Conservation (phyloP, 2,113 vertebrate genomes). For the Notiomystis cincta region DNA sequence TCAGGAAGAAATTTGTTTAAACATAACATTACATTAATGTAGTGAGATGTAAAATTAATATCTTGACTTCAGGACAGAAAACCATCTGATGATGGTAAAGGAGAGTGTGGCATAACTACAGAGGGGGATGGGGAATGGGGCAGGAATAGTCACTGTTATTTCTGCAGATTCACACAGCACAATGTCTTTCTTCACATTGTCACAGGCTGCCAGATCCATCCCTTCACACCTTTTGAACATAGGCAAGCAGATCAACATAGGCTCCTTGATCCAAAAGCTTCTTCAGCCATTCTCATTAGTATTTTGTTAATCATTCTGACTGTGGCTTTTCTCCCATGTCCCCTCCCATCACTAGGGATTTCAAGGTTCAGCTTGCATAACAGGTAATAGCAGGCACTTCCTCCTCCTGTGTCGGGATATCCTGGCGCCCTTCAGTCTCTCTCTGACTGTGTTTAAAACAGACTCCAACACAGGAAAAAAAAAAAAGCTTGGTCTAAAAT, state of each 20-base stretch:
- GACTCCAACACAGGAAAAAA: conserved; percentile 69
- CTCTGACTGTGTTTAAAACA: conserved; percentile 82
- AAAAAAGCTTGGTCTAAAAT: conserved; percentile 78
- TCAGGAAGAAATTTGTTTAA: background rate
- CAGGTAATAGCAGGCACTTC: conserved; percentile 99
- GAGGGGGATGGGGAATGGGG: background rate
- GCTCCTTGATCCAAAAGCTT: background rate
- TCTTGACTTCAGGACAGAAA: background rate
- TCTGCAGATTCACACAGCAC: background rate
- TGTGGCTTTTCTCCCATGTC: conserved; percentile 41
- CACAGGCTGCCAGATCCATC: background rate
- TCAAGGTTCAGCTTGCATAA: conserved; percentile 89
- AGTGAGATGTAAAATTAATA: background rate
- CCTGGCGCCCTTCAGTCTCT: conserved; percentile 99
- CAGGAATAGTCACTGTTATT: background rate
- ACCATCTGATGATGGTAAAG: background rate
- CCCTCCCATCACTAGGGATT: conserved; percentile 67
- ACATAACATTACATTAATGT: background rate
- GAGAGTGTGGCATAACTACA: background rate
- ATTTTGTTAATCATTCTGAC: conserved; percentile 22
- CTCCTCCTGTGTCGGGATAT: conserved; percentile 98
- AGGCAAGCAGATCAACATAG: background rate
- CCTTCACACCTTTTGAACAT: background rate
- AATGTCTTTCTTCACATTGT: background rate
- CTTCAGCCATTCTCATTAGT: background rate